Conservation (phyloP, 1,140 invertebrate species). For the Harlomillsia oculata region DNA sequence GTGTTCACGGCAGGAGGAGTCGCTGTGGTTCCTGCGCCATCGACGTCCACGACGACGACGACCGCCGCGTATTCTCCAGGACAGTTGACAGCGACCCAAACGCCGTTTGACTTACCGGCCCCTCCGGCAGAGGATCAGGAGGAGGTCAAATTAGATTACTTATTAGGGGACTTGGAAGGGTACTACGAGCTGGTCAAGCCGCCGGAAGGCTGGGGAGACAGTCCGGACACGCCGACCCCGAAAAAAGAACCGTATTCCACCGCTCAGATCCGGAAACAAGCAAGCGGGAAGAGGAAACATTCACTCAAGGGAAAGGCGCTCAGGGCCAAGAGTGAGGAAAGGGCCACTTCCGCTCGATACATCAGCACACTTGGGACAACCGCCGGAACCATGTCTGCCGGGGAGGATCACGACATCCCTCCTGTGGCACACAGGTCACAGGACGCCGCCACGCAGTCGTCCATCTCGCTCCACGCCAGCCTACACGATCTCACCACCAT, state of each 20-base stretch:
- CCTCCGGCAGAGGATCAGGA: neutral
- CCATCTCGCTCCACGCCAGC: conserved; percentile 41
- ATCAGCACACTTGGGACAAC: conserved; percentile 6
- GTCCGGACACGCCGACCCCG: conserved; percentile 6
- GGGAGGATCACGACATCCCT: no score
- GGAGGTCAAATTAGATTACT: neutral
- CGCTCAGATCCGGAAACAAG: conserved; percentile 6
- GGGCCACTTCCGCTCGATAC: neutral
- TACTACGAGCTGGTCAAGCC: conserved; percentile 25
- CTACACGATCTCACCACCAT: conserved; percentile 31
- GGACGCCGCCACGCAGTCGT: conserved; percentile 52
- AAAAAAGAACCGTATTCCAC: no score
- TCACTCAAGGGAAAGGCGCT: conserved; percentile 6
- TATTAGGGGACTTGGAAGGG: neutral
- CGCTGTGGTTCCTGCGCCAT: neutral
- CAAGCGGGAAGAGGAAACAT: conserved; percentile 1
- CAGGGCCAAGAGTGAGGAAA: neutral
- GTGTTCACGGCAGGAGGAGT: conserved; percentile 1
- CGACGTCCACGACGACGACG: neutral
- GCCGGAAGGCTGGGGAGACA: conserved; percentile 23
- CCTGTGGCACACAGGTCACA: neutral
- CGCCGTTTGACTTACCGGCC: neutral
- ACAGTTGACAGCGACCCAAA: neutral
- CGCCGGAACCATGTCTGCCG: conserved; percentile 5
- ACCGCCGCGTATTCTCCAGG: neutral